Evolutionary conservation across 2,797 vertebrate species (phyloP).

Genomic region (Hyperoplus lanceolatus): DNA sequence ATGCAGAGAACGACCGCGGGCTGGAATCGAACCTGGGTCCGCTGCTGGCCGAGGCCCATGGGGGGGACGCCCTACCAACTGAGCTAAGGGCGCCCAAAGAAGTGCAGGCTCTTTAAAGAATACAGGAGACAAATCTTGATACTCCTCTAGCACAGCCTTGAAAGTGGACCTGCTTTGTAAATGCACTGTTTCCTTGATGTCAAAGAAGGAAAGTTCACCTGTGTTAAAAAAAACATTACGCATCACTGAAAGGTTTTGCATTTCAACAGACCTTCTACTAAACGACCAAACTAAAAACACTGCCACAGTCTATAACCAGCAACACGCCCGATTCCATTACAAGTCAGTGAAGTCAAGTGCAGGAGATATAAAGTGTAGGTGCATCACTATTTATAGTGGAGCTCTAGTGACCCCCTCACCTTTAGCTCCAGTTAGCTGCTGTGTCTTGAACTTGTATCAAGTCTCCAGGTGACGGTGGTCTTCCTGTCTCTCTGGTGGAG

Average conservation of each 20-base stretch:
- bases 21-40: too few species aligned
- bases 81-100: too few species aligned
- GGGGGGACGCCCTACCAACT: too few species aligned
- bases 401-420: conserved; percentile 57
- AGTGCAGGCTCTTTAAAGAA: conserved; percentile 9
- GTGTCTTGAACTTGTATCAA: conserved; percentile 19
- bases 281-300: not conserved
- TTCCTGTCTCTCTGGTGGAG: conserved; percentile 26
- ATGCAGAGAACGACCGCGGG: too few species aligned
- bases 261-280: not conserved
- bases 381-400: conserved; percentile 12
- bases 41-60: too few species aligned
- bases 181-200: not conserved
- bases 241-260: not conserved
- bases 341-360: not conserved
- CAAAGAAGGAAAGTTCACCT: not conserved
- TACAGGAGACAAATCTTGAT: not conserved
- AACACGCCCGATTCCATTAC: not conserved
- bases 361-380: conserved; percentile 8
- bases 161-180: not conserved
- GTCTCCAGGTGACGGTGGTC: conserved; percentile 36
- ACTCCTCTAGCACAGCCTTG: not conserved
- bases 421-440: conserved; percentile 51
- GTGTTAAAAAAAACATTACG: not conserved
- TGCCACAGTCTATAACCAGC: not conserved